Evolutionary conservation across 2,888 invertebrate genomes (phyloP), one percentile per base, ranked within the genome.

Genomic region (Eupithecia pulchellata): DNA sequence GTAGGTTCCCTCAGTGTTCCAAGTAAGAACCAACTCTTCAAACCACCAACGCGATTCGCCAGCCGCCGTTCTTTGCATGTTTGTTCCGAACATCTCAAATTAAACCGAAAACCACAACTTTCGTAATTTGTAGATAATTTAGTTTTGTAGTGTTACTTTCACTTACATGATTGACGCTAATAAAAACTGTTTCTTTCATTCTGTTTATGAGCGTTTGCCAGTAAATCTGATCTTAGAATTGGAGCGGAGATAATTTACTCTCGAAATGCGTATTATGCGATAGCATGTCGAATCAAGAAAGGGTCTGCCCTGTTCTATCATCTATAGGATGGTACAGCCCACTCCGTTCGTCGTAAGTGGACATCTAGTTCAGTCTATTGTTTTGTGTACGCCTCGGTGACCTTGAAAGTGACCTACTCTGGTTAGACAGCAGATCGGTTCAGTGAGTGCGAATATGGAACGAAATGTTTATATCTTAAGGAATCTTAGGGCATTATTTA

Each of bases 131-230:
- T 71, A 72, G 66, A 74, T 66, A n/a, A n/a, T n/a, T n/a, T n/a
- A n/a, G n/a, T n/a, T n/a, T n/a, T n/a, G 75, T 72, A 76, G 71
- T 62, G 69, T 64, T 68, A 82, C 84, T 83, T 84, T 84, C 84
- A 81, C 82, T 80, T 39, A 82, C 86, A 86, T 83, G 86, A 75
- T 80, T 79, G 80, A 74, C 82, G 78, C 78, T 83, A 82, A 84
- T 89, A 86, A 85, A 81, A 78, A 77, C 76, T 67, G 77, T 78
- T 79, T 78, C 76, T 75, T 76, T 79, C 75, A 77, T 79, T 77
- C 14, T 75, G 76, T 81, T 82, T 81, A 82, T 68, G 64, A 60
- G 69, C 71, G 55, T 47, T 81, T 80, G 78, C 76, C 80, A 80
- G 79, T 85, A 82, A 85, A 83, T 79, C 75, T 77, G 72, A 73